Evolutionary conservation across 1,140 invertebrate species (phyloP).

Genomic region (Sweltsa coloradensis): DNA sequence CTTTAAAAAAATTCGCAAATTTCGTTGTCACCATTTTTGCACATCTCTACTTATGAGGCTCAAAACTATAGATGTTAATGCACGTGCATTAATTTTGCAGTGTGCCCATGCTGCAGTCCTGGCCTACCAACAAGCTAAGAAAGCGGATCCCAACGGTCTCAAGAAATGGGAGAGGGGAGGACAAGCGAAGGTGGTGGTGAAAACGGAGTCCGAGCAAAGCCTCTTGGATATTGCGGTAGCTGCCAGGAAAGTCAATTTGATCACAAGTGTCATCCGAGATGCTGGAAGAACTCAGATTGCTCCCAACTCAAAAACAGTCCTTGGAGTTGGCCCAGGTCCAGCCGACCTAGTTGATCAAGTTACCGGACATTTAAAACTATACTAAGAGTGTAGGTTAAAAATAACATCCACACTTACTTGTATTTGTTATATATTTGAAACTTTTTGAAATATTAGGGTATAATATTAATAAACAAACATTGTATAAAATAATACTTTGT

Average conservation of each 20-base stretch:
- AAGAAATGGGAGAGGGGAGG: conserved; percentile 34
- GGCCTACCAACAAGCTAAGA: conserved; percentile 27
- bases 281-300: conserved; percentile 43
- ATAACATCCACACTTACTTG: neutral
- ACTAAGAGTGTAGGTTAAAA: conserved; percentile 16
- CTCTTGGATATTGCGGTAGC: conserved; percentile 22
- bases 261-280: conserved; percentile 33
- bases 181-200: conserved; percentile 39
- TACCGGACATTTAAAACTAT: conserved; percentile 37
- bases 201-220: conserved; percentile 23
- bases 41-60: neutral
- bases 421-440: neutral
- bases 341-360: conserved; percentile 31
- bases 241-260: conserved; percentile 28
- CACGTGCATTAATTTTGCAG: conserved; percentile 9
- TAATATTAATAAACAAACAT: no score
- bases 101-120: conserved; percentile 51
- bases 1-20: no score
- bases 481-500: no score
- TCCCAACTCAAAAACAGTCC: conserved; percentile 37
- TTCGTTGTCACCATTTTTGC: no score
- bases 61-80: neutral
- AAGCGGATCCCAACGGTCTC: conserved; percentile 24
- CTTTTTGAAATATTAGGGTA: neutral
- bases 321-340: conserved; percentile 39